Evolutionary conservation across 2,888 invertebrate species (phyloP).

Genomic region (Psococerastis gibbosa): DNA sequence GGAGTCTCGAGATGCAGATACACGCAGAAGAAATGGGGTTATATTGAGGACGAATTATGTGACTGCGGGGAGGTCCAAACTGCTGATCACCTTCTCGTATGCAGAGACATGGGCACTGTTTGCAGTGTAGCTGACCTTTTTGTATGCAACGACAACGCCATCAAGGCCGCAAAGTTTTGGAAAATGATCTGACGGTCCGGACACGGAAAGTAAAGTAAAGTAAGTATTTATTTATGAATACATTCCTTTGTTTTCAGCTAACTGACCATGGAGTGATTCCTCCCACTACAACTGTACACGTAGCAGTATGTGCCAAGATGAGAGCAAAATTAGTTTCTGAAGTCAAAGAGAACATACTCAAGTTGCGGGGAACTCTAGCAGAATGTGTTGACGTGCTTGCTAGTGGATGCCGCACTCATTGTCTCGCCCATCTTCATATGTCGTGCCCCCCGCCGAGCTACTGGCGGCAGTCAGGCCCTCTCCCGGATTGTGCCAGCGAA

Average conservation of each 20-base stretch:
- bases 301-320: constrained; percentile 62
- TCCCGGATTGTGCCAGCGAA: constrained; percentile 30
- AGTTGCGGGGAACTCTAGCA: constrained; percentile 51
- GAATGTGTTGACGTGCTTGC: constrained; percentile 54
- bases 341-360: constrained; percentile 51
- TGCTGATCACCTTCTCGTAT: no score
- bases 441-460: constrained; percentile 52
- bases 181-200: no score
- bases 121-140: no score
- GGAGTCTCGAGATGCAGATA: no score
- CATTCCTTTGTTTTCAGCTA: constrained; percentile 31
- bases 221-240: no score
- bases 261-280: constrained; percentile 23
- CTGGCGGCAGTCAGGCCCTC: constrained; percentile 35
- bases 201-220: no score
- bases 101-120: no score
- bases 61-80: no score
- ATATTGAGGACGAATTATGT: no score
- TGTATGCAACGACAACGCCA: no score
- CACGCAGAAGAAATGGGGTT: no score
- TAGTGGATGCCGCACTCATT: constrained; percentile 52
- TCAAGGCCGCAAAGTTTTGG: no score
- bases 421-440: constrained; percentile 63
- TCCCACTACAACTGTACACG: constrained; percentile 42
- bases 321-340: constrained; percentile 63